Evolutionary conservation across 1,140 invertebrate species (phyloP), one percentile per base, ranked within the genome.

Genomic region (Antheraea mylitta): DNA sequence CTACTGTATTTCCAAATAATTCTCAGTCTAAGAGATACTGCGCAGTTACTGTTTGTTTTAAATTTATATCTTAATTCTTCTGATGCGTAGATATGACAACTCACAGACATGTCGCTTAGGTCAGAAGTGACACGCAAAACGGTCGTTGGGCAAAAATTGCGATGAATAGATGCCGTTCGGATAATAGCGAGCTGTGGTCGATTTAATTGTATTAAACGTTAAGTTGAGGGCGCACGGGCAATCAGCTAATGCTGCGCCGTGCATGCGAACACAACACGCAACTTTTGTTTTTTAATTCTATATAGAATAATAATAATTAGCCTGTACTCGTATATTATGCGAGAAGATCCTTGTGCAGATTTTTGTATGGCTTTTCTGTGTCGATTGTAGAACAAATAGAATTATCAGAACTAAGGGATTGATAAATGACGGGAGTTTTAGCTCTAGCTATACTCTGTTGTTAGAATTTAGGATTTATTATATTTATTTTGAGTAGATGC

Each of bases 171-270:
- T 86, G 81, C 80, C 83, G 80, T 82, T 74, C 69, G 78, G 81
- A 83, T 87, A 87, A 81, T 86, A 82, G 79, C 70, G 76, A 79
- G 71, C 71, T 76, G 80, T 76, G 80, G 83, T 86, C 82, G 76
- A 86, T 89, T 86, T 89, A 91, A 91, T 91, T 89, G 87, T 89
- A 91, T 91, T 91, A 89, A 91, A 89, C 85, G 85, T 86, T 86
- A 86, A 81, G 81, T 81, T 76, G 81, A 80, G 79, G 80, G 86
- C 81, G 83, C 80, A 85, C 76, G 68, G 77, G 71, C 87, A 91
- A 91, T 91, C 87, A 89, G 80, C 87, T 91, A 91, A 91, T 90
- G 88, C 72, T 71, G 74, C 59, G 68, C 74, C 69, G 74, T 78
- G 79, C 87, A 89, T 87, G 89, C 87, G 82, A 89, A 80, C 82